Evolutionary conservation across 1,140 invertebrate species (phyloP), one percentile per base, ranked within the genome.

Genomic region (Ceratina calcarata): DNA sequence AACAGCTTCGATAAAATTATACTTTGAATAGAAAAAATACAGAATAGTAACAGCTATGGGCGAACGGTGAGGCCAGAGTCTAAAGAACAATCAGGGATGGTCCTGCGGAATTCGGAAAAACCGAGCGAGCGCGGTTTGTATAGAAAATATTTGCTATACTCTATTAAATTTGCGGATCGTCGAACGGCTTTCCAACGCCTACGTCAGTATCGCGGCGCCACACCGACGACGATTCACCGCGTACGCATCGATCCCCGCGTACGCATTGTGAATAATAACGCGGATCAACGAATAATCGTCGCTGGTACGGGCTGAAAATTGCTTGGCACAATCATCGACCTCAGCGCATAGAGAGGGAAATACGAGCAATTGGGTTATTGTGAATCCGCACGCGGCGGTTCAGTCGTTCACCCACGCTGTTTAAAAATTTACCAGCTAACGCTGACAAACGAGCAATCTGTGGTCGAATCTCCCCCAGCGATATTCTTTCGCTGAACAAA

Each of bases 161-260:
- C 32, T 20, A 27, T 68, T 69, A 24, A n/a, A 13, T 12, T 53
- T 37, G 57, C 32, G 60, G 80, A 3, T 55, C 53, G 61, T 57
- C 37, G 79, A 10, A 10, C 10, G 37, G 24, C 3, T 18, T 60
- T 68, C 37, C 57, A 71, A 76, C 71, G 49, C 66, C 81, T 61
- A 75, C 84, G 72, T 82, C 71, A 81, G 55, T 69, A 57, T 73
- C 73, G 53, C 22, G 82, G 73, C 78, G 73, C 83, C 83, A 53
- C 4, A 32, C 27, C 27, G 27, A 32, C 27, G 27, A 32, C 20
- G n/a, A 51, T 78, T n/a, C 3, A 68, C 8, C 37, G 55, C 32
- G 37, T n/a, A 18, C 1, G 12, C 15, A 45, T 45, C 37, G 37
- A 45, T 45, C 37, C 8, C 37, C 37, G 6, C 37, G 8, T 45